Evolutionary conservation across 1,140 invertebrate species (phyloP).

Genomic region (Drosophila cardini): DNA sequence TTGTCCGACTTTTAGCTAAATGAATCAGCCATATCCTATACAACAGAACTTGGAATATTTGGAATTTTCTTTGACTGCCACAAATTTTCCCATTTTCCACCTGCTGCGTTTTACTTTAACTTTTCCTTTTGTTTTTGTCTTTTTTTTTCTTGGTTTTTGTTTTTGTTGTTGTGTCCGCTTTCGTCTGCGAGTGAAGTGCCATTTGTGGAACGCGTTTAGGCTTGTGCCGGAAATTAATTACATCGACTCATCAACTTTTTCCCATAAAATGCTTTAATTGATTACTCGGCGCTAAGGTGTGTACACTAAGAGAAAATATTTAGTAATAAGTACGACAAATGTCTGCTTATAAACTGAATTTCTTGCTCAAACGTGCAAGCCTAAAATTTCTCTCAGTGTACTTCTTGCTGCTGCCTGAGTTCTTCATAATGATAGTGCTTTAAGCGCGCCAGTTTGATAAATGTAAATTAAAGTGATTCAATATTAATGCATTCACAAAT

Average conservation of each 20-base stretch:
- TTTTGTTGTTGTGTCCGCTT: too few relatives aligned
- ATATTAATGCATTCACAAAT: conserved; percentile 20
- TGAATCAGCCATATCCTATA: conserved; percentile 63
- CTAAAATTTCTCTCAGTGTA: too few relatives aligned
- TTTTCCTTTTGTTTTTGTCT: too few relatives aligned
- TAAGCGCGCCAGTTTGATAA: conserved; percentile 2
- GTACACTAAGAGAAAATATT: not conserved
- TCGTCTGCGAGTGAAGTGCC: conserved; percentile 30
- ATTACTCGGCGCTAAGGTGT: conserved; percentile 24
- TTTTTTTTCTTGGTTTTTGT: too few relatives aligned
- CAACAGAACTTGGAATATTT: conserved; percentile 5
- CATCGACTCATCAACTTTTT: conserved; percentile 60
- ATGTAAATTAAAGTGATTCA: conserved; percentile 19
- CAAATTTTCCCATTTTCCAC: conserved; percentile 61
- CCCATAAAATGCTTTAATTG: conserved; percentile 53
- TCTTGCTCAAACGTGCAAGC: too few relatives aligned
- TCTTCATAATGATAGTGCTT: conserved; percentile 19
- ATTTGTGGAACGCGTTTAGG: conserved; percentile 38
- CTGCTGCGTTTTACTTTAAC: conserved; percentile 55
- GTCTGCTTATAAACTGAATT: too few relatives aligned
- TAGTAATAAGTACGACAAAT: too few relatives aligned
- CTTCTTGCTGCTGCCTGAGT: not conserved
- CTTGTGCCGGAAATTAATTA: conserved; percentile 69
- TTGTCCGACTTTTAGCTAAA: conserved; percentile 69
- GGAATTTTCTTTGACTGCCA: conserved; percentile 13